Conservation (phyloP, 2,797 vertebrate genomes). For the Thamnophis elegans region DNA sequence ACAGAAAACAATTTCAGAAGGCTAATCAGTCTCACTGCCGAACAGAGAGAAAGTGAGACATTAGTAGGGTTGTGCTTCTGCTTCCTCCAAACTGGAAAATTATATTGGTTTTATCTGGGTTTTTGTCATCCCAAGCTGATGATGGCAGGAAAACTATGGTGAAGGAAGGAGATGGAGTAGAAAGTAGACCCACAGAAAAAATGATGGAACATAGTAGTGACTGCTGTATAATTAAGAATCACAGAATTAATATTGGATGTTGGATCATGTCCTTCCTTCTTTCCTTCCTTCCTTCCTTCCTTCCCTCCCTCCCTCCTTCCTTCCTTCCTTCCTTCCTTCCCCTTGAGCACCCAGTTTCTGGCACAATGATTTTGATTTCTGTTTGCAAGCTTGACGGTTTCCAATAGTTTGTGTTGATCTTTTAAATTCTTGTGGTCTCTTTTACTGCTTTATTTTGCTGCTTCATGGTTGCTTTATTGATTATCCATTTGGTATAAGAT, state of each 20-base stretch:
- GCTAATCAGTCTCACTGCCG: background rate
- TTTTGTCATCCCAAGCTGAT: background rate
- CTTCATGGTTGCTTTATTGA: conserved; percentile 3
- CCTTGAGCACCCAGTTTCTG: background rate
- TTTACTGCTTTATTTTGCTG: background rate
- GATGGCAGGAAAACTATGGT: background rate
- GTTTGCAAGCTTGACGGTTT: background rate
- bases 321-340: background rate
- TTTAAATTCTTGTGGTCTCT: background rate
- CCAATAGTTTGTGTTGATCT: background rate
- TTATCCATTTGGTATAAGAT: background rate
- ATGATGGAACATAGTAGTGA: background rate
- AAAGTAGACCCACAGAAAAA: background rate
- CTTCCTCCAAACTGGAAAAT: background rate
- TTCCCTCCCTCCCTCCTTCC: background rate
- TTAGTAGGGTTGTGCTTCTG: background rate
- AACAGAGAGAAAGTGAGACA: background rate
- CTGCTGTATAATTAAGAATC: background rate
- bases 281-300: background rate
- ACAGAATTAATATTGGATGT: background rate
- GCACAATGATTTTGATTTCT: background rate
- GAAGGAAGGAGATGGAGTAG: background rate
- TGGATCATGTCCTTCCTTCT: background rate
- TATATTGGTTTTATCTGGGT: background rate
- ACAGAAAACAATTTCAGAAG: background rate